phyloP scores from a whole-genome alignment of 2,113 vertebrate genomes.

The Nycticorax nycticorax region DNA sequence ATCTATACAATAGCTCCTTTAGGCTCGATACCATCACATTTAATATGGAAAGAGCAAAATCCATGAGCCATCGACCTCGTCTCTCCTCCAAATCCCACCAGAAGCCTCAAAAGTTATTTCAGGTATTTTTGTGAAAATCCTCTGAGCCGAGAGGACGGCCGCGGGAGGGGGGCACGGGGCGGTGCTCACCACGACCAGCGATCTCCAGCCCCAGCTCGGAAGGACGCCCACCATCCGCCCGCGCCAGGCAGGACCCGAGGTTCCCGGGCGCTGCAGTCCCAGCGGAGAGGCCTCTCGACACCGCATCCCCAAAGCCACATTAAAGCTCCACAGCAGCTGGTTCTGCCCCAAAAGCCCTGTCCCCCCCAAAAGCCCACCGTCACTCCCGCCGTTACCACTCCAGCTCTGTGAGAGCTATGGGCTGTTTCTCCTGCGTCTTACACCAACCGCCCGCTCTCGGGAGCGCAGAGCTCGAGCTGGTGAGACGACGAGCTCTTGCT shows the following conservation, averaged over 20 bases:
- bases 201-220: too few species aligned
- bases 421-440: too few species aligned
- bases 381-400: too few species aligned
- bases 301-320: rapidly evolving
- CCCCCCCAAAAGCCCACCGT: not conserved
- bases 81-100: not conserved
- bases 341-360: not conserved
- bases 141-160: rapidly evolving
- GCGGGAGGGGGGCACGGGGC: not conserved
- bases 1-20: not conserved
- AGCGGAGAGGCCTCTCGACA: not conserved
- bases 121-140: not conserved
- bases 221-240: rapidly evolving
- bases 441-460: rapidly evolving
- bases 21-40: not conserved
- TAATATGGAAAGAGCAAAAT: not conserved
- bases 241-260: not conserved
- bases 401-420: too few species aligned
- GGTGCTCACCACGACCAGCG: rapidly evolving
- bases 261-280: rapidly evolving
- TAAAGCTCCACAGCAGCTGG: rapidly evolving
- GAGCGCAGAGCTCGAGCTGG: rapidly evolving
- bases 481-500: not conserved
- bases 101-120: not conserved
- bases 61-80: rapidly evolving